A percentile compares a stretch with the other conserved stretches of the same genome.
Evolutionary conservation across 2,113 vertebrate species (phyloP).

Genomic region (Artemisiospiza belli): DNA sequence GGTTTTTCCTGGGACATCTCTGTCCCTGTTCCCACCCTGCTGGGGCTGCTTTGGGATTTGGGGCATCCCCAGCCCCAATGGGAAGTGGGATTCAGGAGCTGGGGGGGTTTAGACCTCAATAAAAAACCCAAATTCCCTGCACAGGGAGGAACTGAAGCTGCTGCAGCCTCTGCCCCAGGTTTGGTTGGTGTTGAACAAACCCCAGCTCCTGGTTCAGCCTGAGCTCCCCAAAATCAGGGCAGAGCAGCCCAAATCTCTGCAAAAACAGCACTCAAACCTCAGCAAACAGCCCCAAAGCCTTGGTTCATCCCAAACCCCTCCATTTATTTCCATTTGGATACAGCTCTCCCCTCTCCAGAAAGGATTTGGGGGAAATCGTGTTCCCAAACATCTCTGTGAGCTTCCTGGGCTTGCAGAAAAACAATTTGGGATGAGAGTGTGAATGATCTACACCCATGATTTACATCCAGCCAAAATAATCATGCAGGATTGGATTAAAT

Average conservation of each 20-base stretch:
- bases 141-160: fast-evolving
- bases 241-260: not conserved
- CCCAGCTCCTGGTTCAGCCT: not conserved
- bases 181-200: not conserved
- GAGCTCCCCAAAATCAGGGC: not conserved
- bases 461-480: not conserved
- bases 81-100: not conserved
- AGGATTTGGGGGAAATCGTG: fast-evolving
- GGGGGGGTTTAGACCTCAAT: not conserved
- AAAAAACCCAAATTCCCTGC: fast-evolving
- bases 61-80: not conserved
- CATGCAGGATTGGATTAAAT: not conserved
- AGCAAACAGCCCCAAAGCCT: not conserved
- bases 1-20: not conserved
- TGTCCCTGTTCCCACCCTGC: not conserved
- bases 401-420: not conserved
- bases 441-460: not conserved
- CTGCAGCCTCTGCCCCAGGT: fast-evolving
- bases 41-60: not conserved
- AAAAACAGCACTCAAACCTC: not conserved
- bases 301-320: not conserved
- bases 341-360: not conserved
- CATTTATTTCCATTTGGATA: not conserved
- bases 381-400: not conserved
- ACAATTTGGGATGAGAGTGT: not conserved